These are phyloP conservation scores for Gasterosteus aculeatus DNA, from an alignment of 2,113 vertebrate genomes.

Conservation along the genomic window DNA sequence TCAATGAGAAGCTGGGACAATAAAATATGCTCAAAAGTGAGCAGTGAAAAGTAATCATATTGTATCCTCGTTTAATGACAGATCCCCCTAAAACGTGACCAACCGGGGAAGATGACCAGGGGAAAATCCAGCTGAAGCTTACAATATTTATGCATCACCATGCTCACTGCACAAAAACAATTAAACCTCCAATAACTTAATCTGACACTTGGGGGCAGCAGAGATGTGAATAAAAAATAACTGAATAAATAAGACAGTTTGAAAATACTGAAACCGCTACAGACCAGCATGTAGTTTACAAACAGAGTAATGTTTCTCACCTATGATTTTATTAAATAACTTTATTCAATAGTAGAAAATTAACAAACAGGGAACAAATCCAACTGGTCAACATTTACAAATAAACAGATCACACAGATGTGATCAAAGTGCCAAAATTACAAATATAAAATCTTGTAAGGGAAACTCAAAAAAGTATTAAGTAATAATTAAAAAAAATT, in stretches of 20 bases:
- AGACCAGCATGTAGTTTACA: not conserved
- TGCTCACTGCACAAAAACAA: constrained; percentile 10
- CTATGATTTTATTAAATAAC: not conserved
- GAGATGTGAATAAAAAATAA: constrained; percentile 10
- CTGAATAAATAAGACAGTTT: not conserved
- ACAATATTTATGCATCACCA: not conserved
- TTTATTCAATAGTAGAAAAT: not conserved
- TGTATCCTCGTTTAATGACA: not conserved
- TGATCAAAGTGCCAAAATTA: not conserved
- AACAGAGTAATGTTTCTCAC: not conserved
- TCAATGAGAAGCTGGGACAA: not conserved
- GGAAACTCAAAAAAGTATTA: not conserved
- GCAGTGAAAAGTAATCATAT: not conserved
- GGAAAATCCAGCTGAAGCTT: not conserved
- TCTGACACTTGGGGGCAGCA: constrained; percentile 27
- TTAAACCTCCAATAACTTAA: not conserved
- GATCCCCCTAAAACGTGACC: not conserved
- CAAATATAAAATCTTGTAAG: not conserved
- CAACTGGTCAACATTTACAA: not conserved
- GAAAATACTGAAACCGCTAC: not conserved
- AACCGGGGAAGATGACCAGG: not conserved
- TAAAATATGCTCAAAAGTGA: not conserved
- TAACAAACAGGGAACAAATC: not conserved
- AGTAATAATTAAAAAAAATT: not conserved
- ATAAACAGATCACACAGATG: constrained; percentile 11